Conservation (phyloP, 92 coral and sea anemone species). For the Parazoanthus swiftii region DNA sequence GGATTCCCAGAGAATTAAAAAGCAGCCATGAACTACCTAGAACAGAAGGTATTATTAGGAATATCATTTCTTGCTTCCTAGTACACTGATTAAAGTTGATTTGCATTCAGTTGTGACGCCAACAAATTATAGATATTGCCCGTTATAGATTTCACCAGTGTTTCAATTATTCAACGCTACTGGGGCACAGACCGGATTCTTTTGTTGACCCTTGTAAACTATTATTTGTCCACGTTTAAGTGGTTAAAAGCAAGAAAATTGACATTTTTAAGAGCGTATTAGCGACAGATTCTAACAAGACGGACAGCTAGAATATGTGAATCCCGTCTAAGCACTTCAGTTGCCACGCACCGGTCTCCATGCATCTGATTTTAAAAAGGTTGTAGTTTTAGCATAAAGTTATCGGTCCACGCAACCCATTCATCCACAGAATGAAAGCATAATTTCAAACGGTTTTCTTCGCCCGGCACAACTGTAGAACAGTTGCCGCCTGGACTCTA, state of each 20-base stretch:
- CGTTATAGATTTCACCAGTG: neutral
- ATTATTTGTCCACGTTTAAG: neutral
- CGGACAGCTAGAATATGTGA: neutral
- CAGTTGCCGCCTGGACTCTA: neutral
- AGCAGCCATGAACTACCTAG: neutral
- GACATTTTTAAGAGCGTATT: neutral
- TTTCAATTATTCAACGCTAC: constrained; percentile 14
- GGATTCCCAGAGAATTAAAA: neutral
- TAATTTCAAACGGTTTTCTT: no score
- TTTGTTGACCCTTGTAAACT: neutral
- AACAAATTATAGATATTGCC: neutral
- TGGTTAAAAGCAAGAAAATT: neutral
- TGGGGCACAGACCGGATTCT: neutral
- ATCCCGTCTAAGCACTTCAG: neutral
- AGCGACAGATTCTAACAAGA: neutral
- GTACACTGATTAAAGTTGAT: neutral
- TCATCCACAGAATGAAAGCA: no score
- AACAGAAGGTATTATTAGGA: no score
- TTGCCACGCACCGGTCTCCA: neutral
- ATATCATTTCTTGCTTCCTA: neutral
- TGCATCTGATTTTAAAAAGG: neutral
- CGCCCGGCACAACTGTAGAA: neutral
- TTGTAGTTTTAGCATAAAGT: neutral
- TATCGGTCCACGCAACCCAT: neutral
- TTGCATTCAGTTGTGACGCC: neutral